Base-by-base conservation (phyloP, 2,113 vertebrate species). In the Sinosuthora webbiana region DNA sequence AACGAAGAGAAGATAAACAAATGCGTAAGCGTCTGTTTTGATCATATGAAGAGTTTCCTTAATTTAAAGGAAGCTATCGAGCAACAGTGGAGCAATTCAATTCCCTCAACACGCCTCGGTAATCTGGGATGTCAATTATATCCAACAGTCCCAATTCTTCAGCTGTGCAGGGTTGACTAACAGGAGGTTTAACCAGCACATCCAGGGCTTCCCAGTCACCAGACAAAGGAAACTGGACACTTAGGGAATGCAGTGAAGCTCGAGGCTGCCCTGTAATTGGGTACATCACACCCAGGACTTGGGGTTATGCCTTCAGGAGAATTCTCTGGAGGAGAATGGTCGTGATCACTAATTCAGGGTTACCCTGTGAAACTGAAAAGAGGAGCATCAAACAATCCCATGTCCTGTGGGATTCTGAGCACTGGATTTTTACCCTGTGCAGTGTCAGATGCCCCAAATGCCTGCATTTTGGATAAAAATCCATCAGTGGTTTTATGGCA, bases 1-100 rank as follows among this genome's bases (percentile, higher is more conserved):
- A 44, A 89, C 62, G 68, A 87, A 82, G 59, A 93, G 50, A 87
- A 85, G 94, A 92, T 77, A 95, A 92, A 84, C 80, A 89, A 80
- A 87, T 69, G 52, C 53, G 52, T 83, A 79, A 91, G 86, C 7
- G 1, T 84, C 31, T 87, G 77, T 93, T 94, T 93, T 79, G 83
- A 94, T 97, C 80, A 8, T 44, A 35, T 42, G 74, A 95, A 75
- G 81, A 94, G 77, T 74, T 74, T 87, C 52, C 63, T 96, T 92
- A 57, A 79, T 85, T 89, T 93, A 91, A 89, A 84, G 56, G 78
- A 68, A 83, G 67, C 73, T 78, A 15, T 85, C 0, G 13, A 96
- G 86, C 76, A 87, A 31, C 52, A 65, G 60, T 52, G 62, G 71
- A 90, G 80, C 77, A 78, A 50, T 94, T 95, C 76, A 82, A n/a